These are phyloP conservation scores for Columbina picui DNA, from an alignment of 2,113 vertebrate genomes.

Conservation along the genomic window DNA sequence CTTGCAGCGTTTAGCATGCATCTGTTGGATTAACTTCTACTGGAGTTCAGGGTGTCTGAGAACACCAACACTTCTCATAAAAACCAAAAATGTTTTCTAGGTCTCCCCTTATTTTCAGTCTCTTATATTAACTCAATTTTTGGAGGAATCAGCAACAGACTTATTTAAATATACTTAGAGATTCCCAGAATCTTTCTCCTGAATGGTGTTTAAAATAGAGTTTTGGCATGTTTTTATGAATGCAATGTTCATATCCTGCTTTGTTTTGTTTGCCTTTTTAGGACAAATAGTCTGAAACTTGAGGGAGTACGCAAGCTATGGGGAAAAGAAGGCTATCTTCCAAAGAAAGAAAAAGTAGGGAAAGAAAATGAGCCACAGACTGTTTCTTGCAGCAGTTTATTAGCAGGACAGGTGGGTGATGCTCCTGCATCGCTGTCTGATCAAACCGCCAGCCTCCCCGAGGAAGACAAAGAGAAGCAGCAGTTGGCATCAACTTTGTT, in stretches of 20 bases:
- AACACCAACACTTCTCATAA: background rate
- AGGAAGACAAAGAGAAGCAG: conserved; percentile 84
- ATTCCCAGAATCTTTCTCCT: background rate
- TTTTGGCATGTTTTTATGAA: background rate
- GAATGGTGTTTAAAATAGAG: background rate
- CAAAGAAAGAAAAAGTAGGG: conserved; percentile 79
- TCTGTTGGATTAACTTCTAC: background rate
- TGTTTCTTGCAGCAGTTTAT: conserved; percentile 46
- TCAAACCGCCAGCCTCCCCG: conserved; percentile 37
- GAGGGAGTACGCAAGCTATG: conserved; percentile 91
- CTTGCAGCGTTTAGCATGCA: background rate
- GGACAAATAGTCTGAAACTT: conserved; percentile 83
- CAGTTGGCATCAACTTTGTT: conserved; percentile 92
- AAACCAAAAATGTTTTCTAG: background rate
- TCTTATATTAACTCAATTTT: background rate
- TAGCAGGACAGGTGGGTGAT: conserved; percentile 47
- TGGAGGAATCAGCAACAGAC: background rate
- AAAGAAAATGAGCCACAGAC: conserved; percentile 53
- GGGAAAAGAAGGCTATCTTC: conserved; percentile 94
- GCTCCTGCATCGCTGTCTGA: background rate
- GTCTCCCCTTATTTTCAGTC: background rate
- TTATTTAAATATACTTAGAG: background rate
- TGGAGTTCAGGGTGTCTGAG: background rate
- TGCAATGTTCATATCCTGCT: background rate
- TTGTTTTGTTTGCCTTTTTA: conserved; percentile 44